These are phyloP conservation scores for Cryptocephalus primarius DNA, from an alignment of 2,888 invertebrate genomes.

Conservation along the genomic window DNA sequence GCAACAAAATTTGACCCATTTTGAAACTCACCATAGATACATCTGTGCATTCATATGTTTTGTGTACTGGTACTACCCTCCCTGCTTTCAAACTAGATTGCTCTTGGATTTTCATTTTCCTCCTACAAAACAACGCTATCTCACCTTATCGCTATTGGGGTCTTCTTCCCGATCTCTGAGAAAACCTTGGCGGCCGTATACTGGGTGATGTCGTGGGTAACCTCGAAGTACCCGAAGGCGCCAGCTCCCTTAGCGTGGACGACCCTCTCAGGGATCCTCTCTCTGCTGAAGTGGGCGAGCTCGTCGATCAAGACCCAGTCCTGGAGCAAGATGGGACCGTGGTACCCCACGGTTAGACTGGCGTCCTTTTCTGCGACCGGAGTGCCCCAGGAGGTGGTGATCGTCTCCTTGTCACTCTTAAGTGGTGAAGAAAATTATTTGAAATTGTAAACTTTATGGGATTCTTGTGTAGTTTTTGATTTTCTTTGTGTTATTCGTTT, in stretches of 20 bases:
- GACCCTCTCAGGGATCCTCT: conserved; percentile 91
- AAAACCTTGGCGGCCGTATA: conserved; percentile 73
- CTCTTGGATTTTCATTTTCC: no score
- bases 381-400: conserved; percentile 72
- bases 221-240: conserved; percentile 76
- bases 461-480: not conserved
- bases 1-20: no score
- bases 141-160: conserved; percentile 62
- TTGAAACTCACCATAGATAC: no score
- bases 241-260: conserved; percentile 94
- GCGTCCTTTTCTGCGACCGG: conserved; percentile 71
- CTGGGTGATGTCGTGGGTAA: conserved; percentile 73
- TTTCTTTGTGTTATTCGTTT: not conserved
- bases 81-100: no score
- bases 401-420: conserved; percentile 46
- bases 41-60: no score
- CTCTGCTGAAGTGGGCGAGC: conserved; percentile 74
- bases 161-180: conserved; percentile 63
- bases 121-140: not conserved
- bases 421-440: conserved; percentile 16
- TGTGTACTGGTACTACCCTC: no score
- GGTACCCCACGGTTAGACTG: conserved; percentile 70
- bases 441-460: not conserved
- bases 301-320: conserved; percentile 73
- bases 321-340: conserved; percentile 77